phyloP scores from a whole-genome alignment of 1,140 invertebrate species.

The Hormaphis cornu region DNA sequence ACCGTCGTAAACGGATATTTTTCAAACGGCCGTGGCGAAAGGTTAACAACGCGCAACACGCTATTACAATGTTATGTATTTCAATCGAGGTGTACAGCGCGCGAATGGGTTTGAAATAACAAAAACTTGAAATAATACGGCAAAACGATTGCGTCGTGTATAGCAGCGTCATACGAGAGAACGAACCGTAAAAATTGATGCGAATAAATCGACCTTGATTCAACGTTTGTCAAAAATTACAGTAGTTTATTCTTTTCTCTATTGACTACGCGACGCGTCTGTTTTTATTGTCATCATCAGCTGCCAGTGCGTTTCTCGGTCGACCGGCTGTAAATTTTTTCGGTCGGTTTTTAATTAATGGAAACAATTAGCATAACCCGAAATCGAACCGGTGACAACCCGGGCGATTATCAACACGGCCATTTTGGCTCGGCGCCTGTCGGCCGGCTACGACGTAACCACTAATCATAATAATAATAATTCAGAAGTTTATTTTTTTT shows the following conservation, averaged over 20 bases:
- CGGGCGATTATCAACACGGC: constrained; percentile 6
- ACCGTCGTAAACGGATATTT: background rate
- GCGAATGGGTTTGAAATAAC: background rate
- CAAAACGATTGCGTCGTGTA: background rate
- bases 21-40: background rate
- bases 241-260: constrained; percentile 8
- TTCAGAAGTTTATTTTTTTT: constrained; percentile 25
- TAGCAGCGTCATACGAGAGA: too few relatives aligned
- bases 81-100: background rate
- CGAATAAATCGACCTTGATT: constrained; percentile 16
- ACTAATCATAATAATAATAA: too few relatives aligned
- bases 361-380: constrained; percentile 29
- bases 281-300: constrained; percentile 6
- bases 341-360: constrained; percentile 25
- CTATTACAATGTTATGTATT: too few relatives aligned
- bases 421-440: constrained; percentile 17
- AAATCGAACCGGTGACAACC: constrained; percentile 21
- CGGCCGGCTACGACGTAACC: background rate
- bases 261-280: constrained; percentile 11
- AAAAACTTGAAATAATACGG: background rate
- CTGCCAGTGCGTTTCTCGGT: constrained; percentile 14
- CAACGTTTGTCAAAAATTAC: constrained; percentile 25
- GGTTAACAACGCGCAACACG: too few relatives aligned
- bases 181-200: constrained; percentile 10
- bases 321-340: background rate